Base-by-base conservation (phyloP, 2,888 invertebrate species). In the Dione juno region DNA sequence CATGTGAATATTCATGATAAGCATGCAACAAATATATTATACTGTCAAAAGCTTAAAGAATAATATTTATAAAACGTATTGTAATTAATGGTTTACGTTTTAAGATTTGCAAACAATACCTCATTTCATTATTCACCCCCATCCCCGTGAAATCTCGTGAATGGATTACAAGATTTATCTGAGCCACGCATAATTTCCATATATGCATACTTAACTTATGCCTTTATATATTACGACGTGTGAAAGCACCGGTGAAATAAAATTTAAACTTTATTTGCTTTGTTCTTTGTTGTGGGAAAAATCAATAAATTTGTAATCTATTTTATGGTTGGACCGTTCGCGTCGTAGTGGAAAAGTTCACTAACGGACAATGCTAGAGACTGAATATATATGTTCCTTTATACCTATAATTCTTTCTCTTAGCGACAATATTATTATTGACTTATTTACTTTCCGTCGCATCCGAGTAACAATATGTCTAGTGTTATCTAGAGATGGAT, bases 31-130 rank as follows among this genome's bases (percentile, higher is more conserved):
- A 43, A 10, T 43, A n/a, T 13, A 35, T 28, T n/a, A 59, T 7
- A 59, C 3, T 40, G 14, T 1, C 19, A 1, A 28, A 13, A 28
- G 2, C 5, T 11, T 37, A 48, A 35, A 35, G 43, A 0, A 48
- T 16, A 45, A 37, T 41, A 59, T 37, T 63, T 63, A 63, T 63
- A 9, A 16, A 48, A 16, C 45, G 13, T 37, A 48, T 63, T 50
- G 35, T 63, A 63, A 63, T 48, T 48, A 63, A 63, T 19, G 16
- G 50, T 21, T 63, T 37, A 63, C 45, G 37, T 65, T 65, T 65
- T 19, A 65, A 65, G 40, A 65, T 65, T 65, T 65, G 41, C 65
- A 53, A 65, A 65, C 65, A 65, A 65, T 65, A 53, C 52, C 65
- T 65, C 40, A 65, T 65, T 53, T 65, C 28, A 65, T 65, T 52